A percentile compares a stretch with the other conserved stretches of the same genome.
phyloP scores from a whole-genome alignment of 2,888 invertebrate species.

The Caenorhabditis sinica region DNA sequence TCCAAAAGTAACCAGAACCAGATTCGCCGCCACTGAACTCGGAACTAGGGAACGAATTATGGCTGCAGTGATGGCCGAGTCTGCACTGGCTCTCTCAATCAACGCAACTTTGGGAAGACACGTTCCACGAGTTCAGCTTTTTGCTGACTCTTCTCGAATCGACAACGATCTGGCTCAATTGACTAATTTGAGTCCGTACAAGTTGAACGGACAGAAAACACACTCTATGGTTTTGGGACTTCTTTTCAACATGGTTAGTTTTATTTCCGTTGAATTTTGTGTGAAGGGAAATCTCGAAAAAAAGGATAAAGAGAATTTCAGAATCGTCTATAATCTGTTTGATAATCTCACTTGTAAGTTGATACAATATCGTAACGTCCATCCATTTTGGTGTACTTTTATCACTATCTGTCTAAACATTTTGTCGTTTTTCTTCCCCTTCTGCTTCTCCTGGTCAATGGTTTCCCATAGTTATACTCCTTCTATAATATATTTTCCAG shows the following conservation, averaged over 20 bases:
- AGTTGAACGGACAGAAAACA: constrained; percentile 73
- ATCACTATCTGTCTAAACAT: background rate
- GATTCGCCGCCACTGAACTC: constrained; percentile 96
- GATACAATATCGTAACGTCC: constrained; percentile 39
- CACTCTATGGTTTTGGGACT: constrained; percentile 69
- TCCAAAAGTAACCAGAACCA: constrained; percentile 86
- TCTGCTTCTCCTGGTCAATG: background rate
- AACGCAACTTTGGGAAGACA: constrained; percentile 90
- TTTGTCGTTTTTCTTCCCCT: constrained; percentile 10
- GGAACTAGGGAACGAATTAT: constrained; percentile 94
- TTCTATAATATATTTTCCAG: constrained; percentile 68
- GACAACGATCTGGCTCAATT: constrained; percentile 76
- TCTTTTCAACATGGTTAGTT: constrained; percentile 71
- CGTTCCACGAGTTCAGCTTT: constrained; percentile 72
- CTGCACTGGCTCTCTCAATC: constrained; percentile 90
- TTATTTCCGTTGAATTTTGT: background rate
- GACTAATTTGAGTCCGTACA: constrained; percentile 77
- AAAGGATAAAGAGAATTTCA: constrained; percentile 20
- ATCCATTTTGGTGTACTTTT: constrained; percentile 23
- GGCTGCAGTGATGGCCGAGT: constrained; percentile 90
- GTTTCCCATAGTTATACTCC: background rate
- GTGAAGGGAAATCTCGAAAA: background rate
- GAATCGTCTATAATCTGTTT: constrained; percentile 33
- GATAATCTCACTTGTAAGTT: constrained; percentile 31
- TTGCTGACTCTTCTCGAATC: constrained; percentile 77